These are phyloP conservation scores for Mythimna ferrago DNA, from an alignment of 2,888 invertebrate species.

Conservation along the genomic window DNA sequence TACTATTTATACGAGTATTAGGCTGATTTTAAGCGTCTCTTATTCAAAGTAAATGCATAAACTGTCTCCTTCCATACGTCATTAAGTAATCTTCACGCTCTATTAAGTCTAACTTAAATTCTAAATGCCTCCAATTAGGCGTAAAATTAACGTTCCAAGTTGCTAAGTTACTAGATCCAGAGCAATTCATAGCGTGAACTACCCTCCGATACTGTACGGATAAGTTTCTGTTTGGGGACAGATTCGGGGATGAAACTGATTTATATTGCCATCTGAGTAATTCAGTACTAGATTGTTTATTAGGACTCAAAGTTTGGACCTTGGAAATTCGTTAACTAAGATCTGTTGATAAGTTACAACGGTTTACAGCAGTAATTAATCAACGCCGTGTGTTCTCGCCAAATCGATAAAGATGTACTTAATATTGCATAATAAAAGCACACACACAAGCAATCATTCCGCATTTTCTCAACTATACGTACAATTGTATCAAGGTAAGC, in stretches of 20 bases:
- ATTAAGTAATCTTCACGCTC: constrained; percentile 48
- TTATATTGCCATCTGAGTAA: constrained; percentile 39
- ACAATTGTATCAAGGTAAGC: too few species aligned
- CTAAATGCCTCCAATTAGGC: constrained; percentile 62
- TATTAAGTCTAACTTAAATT: constrained; percentile 56
- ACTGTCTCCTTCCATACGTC: constrained; percentile 31
- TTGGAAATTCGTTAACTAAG: constrained; percentile 8
- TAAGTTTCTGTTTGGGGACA: constrained; percentile 46
- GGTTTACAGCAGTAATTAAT: neutral
- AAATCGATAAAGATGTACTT: neutral
- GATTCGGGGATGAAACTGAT: constrained; percentile 34
- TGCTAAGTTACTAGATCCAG: constrained; percentile 59
- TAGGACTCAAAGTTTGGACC: constrained; percentile 11
- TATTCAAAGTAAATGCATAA: constrained; percentile 12
- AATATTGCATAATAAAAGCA: neutral
- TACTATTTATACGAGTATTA: too few species aligned
- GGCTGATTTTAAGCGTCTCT: too few species aligned
- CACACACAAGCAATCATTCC: neutral
- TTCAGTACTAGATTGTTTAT: constrained; percentile 37
- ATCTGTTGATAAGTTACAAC: constrained; percentile 13
- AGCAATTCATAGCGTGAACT: constrained; percentile 54
- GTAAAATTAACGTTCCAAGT: constrained; percentile 58
- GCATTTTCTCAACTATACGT: too few species aligned
- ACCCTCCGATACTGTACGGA: constrained; percentile 45
- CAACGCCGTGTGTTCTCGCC: neutral